phyloP scores from a whole-genome alignment of 2,797 vertebrate genomes.

The Eremophila alpestris region DNA sequence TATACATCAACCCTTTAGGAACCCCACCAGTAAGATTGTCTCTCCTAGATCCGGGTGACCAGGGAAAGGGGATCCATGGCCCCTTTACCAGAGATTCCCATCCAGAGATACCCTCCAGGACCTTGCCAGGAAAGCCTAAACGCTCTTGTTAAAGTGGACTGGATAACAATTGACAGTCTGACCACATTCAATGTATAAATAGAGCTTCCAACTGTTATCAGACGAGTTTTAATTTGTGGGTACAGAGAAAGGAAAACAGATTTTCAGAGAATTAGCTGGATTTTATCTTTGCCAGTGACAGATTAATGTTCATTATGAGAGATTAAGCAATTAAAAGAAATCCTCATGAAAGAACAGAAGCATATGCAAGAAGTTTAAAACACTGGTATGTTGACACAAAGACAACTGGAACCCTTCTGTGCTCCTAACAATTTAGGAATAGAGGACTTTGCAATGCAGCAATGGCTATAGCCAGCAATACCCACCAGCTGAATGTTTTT shows the following conservation, averaged over 20 bases:
- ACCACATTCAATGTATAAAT: neutral
- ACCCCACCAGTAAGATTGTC: rapidly evolving
- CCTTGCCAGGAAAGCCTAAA: neutral
- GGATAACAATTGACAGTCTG: neutral
- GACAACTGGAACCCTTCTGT: neutral
- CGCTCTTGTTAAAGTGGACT: neutral
- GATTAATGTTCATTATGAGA: constrained; percentile 41
- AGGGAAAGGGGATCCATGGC: neutral
- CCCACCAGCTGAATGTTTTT: neutral
- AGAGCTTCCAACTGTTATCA: neutral
- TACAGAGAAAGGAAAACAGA: neutral
- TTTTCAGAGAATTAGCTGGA: constrained; percentile 39
- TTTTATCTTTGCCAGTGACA: constrained; percentile 24
- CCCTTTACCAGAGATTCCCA: neutral
- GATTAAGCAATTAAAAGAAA: constrained; percentile 20
- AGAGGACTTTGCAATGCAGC: neutral
- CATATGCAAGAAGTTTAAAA: constrained; percentile 6
- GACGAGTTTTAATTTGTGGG: neutral
- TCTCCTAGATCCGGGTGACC: neutral
- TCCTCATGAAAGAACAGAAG: neutral
- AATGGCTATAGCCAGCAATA: neutral
- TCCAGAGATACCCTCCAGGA: neutral
- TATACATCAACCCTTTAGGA: neutral
- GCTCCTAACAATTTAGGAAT: neutral
- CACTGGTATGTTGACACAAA: neutral